Percentiles rank a stretch among this genome's conserved stretches.
These are phyloP conservation scores for Trachelus tabidus DNA, from an alignment of 2,888 invertebrate species.

Conservation along the genomic window DNA sequence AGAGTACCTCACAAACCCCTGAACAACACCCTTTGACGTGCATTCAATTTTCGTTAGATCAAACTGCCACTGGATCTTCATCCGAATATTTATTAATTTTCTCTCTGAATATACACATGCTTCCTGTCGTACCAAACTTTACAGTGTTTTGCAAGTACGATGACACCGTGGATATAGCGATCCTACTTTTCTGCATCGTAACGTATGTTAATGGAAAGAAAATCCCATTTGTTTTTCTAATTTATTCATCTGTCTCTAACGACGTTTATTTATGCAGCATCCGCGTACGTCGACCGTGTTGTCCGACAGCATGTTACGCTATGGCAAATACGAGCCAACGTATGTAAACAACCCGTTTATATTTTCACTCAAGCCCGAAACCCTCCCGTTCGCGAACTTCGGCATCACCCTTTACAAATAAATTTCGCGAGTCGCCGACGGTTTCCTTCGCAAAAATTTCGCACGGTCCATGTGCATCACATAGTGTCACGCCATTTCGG, in stretches of 20 bases:
- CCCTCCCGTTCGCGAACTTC: neutral
- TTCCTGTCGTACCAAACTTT: neutral
- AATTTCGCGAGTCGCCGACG: neutral
- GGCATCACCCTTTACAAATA: neutral
- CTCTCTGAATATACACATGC: neutral
- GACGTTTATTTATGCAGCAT: neutral
- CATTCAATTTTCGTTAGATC: conserved; percentile 12
- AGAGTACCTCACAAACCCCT: neutral
- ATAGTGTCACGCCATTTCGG: neutral
- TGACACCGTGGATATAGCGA: neutral
- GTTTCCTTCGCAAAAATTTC: neutral
- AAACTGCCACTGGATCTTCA: neutral
- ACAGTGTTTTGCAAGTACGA: neutral
- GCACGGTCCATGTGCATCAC: neutral
- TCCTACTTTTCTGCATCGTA: neutral
- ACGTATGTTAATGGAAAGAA: neutral
- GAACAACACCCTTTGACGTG: conserved; percentile 11
- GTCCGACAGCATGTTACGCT: neutral
- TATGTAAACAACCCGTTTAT: neutral
- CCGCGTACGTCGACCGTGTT: neutral
- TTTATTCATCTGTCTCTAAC: neutral
- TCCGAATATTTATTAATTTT: neutral
- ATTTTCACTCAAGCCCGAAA: neutral
- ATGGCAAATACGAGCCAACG: neutral
- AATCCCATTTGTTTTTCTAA: neutral